phyloP scores from a whole-genome alignment of 2,888 invertebrate genomes.

The Dromius quadrimaculatus region DNA sequence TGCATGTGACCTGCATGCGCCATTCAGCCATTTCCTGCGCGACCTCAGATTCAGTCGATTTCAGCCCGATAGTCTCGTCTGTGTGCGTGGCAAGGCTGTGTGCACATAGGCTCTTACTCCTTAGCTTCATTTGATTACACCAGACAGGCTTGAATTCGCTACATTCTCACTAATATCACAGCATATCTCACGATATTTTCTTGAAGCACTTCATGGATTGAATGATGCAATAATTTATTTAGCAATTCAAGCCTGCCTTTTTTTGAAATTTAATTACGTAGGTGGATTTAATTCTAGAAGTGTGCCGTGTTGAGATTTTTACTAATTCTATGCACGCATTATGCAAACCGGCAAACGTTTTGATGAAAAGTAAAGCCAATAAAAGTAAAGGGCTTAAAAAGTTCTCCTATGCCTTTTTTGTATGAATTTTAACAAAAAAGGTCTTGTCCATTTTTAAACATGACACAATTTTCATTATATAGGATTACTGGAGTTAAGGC shows the following conservation, averaged over 20 bases:
- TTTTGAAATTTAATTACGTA: conserved; percentile 39
- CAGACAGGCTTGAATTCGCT: conserved; percentile 39
- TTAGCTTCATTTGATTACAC: conserved; percentile 43
- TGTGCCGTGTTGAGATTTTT: conserved; percentile 50
- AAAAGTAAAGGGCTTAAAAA: conserved; percentile 22
- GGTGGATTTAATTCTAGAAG: conserved; percentile 46
- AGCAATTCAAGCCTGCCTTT: conserved; percentile 29
- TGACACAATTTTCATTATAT: conserved; percentile 24
- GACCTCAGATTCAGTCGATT: conserved; percentile 42
- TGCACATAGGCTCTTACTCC: conserved; percentile 68
- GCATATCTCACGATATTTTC: not conserved
- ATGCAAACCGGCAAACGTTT: conserved; percentile 49
- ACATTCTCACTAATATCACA: not conserved
- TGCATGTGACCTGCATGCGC: conserved; percentile 51
- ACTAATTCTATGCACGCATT: conserved; percentile 50
- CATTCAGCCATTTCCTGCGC: conserved; percentile 48
- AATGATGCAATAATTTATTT: not conserved
- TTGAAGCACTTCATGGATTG: not conserved
- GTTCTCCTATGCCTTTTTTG: conserved; percentile 29
- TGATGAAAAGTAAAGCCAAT: conserved; percentile 30
- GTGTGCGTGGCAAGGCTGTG: conserved; percentile 79
- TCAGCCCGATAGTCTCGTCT: conserved; percentile 50
- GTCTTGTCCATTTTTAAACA: conserved; percentile 15
- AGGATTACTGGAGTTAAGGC: conserved; percentile 34
- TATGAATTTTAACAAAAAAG: conserved; percentile 5